These are phyloP conservation scores for Amphiprion percula DNA, from an alignment of 2,113 vertebrate genomes.

Conservation along the genomic window DNA sequence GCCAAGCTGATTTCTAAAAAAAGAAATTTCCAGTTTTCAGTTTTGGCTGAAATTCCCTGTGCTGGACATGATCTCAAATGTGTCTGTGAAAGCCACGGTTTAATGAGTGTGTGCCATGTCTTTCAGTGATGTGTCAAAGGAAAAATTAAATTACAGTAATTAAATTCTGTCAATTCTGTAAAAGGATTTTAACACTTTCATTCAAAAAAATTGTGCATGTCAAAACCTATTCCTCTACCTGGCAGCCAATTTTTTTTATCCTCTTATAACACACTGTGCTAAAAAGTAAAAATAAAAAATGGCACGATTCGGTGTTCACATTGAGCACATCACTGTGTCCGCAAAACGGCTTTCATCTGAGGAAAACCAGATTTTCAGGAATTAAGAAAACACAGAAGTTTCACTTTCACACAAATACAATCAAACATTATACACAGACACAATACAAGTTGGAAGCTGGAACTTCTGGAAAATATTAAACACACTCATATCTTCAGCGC, in stretches of 20 bases:
- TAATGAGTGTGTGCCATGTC: neutral
- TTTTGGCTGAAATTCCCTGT: neutral
- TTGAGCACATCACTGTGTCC: neutral
- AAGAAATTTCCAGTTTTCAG: neutral
- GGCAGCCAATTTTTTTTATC: neutral
- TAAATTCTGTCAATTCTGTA: neutral
- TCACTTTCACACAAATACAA: neutral
- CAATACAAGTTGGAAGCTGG: neutral
- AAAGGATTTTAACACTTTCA: neutral
- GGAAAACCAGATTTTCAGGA: slow-evolving; percentile 39
- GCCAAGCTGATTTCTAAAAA: neutral
- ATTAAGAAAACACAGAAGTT: slow-evolving; percentile 4
- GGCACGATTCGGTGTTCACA: neutral
- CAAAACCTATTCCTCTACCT: slow-evolving; percentile 14
- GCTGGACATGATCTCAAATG: neutral
- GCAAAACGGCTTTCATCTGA: slow-evolving; percentile 4
- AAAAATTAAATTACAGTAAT: neutral
- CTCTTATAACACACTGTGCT: slow-evolving; percentile 1
- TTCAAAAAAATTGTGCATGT: neutral
- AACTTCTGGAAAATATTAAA: too few species aligned
- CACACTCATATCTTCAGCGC: too few species aligned
- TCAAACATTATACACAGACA: neutral
- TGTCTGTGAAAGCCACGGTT: neutral
- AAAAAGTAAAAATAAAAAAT: neutral
- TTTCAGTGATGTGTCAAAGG: neutral